A percentile compares a stretch with the other conserved stretches of the same genome.
phyloP scores from a whole-genome alignment of 2,797 vertebrate genomes.

The Crenichthys baileyi region DNA sequence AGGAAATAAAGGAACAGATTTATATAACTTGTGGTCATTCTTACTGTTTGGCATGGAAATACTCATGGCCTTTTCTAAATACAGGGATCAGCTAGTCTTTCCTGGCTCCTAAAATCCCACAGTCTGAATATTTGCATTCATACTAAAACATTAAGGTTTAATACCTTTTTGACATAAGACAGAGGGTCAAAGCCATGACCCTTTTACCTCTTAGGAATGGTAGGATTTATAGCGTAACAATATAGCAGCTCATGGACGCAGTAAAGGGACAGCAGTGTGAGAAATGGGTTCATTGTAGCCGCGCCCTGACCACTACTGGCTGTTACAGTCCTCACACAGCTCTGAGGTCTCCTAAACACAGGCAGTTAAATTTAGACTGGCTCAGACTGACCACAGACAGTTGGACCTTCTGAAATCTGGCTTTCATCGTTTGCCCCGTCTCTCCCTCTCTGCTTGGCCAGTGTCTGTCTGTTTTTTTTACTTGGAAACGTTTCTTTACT shows the following conservation, averaged over 20 bases:
- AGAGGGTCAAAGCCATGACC: constrained; percentile 27
- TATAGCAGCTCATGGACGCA: constrained; percentile 30
- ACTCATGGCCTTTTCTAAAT: neutral
- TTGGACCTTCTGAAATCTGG: constrained; percentile 50
- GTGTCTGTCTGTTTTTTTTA: constrained; percentile 24
- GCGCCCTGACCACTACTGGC: constrained; percentile 64
- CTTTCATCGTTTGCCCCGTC: constrained; percentile 26
- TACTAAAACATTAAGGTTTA: constrained; percentile 13
- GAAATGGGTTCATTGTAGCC: constrained; percentile 42
- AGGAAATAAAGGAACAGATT: neutral
- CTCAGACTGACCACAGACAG: constrained; percentile 58
- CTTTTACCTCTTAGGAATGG: constrained; percentile 29
- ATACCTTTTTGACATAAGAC: constrained; percentile 3
- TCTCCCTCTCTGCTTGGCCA: constrained; percentile 4
- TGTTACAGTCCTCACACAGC: constrained; percentile 47
- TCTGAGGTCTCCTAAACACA: constrained; percentile 68
- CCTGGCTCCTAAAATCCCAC: constrained; percentile 15
- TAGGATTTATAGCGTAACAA: constrained; percentile 32
- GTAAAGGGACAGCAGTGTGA: constrained; percentile 44
- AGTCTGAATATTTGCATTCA: constrained; percentile 17
- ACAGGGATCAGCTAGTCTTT: constrained; percentile 12
- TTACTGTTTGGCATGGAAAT: constrained; percentile 3
- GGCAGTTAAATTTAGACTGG: constrained; percentile 61
- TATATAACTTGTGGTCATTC: neutral
- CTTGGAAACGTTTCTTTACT: constrained; percentile 21